Evolutionary conservation across 2,888 invertebrate genomes (phyloP), one percentile per base, ranked within the genome.

Genomic region (Chrysopilus asiliformis): DNA sequence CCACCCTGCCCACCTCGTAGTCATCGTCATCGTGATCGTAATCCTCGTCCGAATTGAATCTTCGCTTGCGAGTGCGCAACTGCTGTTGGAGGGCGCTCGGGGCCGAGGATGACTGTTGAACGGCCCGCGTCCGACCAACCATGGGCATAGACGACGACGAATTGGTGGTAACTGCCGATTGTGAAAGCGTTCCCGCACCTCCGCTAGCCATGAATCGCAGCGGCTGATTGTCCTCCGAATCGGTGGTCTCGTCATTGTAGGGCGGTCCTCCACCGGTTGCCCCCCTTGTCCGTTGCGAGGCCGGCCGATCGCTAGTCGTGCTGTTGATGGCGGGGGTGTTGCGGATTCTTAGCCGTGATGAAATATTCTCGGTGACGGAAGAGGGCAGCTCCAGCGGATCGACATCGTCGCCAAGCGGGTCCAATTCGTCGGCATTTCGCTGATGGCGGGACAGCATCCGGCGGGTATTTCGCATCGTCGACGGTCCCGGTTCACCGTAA

Each of bases 121-220:
- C 43, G 15, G 32, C 32, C 48, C 42, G 48, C 46, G 32, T 36
- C 32, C 32, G 41, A 27, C 15, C 43, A 31, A 24, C 24, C 27
- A 4, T 10, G 19, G 22, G 9, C 10, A 22, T 22, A n/a, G 26
- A 8, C n/a, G 26, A 8, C 9, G 26, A 5, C 26, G 26, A 26
- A 22, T 6, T 9, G 6, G 9, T 8, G 6, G 7, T 9, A 22
- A 9, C 22, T 22, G 22, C 6, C 10, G 22, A 8, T 22, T 6
- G 44, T 43, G 6, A 42, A 31, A 14, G 45, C 20, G 38, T 25
- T 34, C 32, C 39, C 16, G 28, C 30, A n/a, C n/a, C n/a, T n/a
- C n/a, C n/a, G n/a, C n/a, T n/a, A 24, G 49, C 51, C 58, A 43
- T 55, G 58, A 53, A 69, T 16, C 68, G 71, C 41, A 72, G 43